These are phyloP conservation scores for Anagrus nilaparvatae DNA, from an alignment of 1,140 invertebrate genomes.

Conservation along the genomic window DNA sequence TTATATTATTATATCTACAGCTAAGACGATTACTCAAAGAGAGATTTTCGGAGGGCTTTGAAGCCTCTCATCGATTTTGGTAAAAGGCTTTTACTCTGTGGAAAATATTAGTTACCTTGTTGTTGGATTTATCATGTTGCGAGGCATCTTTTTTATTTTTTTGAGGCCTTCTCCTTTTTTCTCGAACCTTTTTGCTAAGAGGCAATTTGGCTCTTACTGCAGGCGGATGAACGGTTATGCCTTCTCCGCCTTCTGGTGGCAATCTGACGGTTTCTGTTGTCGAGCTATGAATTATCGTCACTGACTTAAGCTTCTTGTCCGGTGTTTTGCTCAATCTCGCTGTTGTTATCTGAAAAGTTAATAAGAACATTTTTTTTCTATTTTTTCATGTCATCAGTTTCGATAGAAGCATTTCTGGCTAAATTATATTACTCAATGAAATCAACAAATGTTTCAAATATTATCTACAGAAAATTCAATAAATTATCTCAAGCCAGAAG, in stretches of 20 bases:
- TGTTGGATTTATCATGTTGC: conserved; percentile 13
- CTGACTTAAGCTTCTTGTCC: conserved; percentile 67
- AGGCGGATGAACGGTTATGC: conserved; percentile 47
- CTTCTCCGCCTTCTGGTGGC: conserved; percentile 60
- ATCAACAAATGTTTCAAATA: too few relatives aligned
- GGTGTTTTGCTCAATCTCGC: conserved; percentile 65
- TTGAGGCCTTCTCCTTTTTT: conserved; percentile 35
- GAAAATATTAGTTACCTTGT: too few relatives aligned
- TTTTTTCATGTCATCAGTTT: too few relatives aligned
- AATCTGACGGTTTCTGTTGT: conserved; percentile 73
- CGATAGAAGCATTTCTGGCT: too few relatives aligned
- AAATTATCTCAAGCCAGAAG: too few relatives aligned
- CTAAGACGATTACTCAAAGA: too few relatives aligned
- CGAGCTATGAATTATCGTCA: conserved; percentile 77
- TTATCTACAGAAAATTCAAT: too few relatives aligned
- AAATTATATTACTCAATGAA: too few relatives aligned
- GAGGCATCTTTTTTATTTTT: conserved; percentile 33
- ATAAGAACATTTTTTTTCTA: conserved; percentile 6
- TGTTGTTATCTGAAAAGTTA: conserved; percentile 64
- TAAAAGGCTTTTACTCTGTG: too few relatives aligned
- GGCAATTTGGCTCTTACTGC: conserved; percentile 48
- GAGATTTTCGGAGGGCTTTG: too few relatives aligned
- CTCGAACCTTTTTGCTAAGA: conserved; percentile 47
- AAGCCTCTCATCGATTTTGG: too few relatives aligned
- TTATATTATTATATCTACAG: too few relatives aligned